Base-by-base conservation (phyloP, 2,797 vertebrate species). In the Tragelaphus eurycerus region DNA sequence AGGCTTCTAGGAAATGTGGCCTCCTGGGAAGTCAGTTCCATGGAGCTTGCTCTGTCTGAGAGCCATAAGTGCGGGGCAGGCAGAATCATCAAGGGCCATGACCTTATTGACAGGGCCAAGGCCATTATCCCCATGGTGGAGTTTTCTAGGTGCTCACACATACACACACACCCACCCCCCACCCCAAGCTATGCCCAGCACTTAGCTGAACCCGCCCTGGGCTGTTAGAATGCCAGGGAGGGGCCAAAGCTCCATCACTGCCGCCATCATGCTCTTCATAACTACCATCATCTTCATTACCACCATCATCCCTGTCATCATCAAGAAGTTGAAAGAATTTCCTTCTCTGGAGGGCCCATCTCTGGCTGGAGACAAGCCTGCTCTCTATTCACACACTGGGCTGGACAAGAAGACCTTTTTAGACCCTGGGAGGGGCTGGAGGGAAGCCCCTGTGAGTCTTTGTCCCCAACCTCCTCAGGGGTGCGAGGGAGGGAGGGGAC, bases 261-360 rank as follows among this genome's bases (percentile, higher is more conserved):
- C n/a, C 0, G 0, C 43, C 12, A 1, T 1, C 48, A 3, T 0
- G 16, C 23, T 46, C 27, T 21, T 13, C 14, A 10, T 27, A 78
- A 13, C 17, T 15, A 3, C 12, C 15, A 0, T n/a, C 71, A 34
- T 14, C 64, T 23, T 46, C 46, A 27, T 27, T 27, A 74, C 12
- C 71, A 43, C 71, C 71, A 0, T 16, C 55, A 48, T 34, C 83
- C 27, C 43, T 27, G 1, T 10, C 86, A 84, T 29, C 92, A 29
- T 4, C 59, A 50, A 96, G 78, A 86, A 64, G 76, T 90, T 60
- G 89, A 52, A 86, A 96, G 90, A 71, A 97, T 95, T 76, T 95
- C 92, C 91, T 38, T 57, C 48, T 92, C 83, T 29, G 21, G 64
- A 78, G 48, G 67, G 31, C 7, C 50, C 50, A 1, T 38, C 79